These are phyloP conservation scores for Metopia argyrocephala DNA, from an alignment of 2,888 invertebrate species.

Conservation along the genomic window DNA sequence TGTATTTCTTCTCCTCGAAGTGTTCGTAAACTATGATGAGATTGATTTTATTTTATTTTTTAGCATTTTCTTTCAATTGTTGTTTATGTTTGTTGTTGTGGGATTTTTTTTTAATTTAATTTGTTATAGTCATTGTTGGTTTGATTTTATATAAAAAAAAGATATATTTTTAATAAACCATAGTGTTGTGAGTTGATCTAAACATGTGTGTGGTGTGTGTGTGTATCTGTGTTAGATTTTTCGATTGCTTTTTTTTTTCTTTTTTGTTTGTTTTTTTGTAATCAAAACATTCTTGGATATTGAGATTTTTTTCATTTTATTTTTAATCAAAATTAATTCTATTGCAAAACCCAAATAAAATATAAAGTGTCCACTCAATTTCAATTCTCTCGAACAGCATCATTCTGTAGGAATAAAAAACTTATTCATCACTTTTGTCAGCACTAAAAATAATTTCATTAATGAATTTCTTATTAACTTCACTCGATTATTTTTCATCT, in stretches of 20 bases:
- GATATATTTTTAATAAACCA: too few relatives aligned
- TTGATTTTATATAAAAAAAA: too few relatives aligned
- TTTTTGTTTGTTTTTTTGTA: conserved; percentile 12
- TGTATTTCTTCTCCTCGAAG: conserved; percentile 63
- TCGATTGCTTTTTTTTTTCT: conserved; percentile 29
- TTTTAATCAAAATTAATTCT: too few relatives aligned
- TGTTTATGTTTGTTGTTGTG: conserved; percentile 8
- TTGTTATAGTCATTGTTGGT: too few relatives aligned
- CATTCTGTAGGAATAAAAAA: conserved; percentile 35
- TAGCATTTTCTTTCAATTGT: conserved; percentile 22
- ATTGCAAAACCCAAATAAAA: too few relatives aligned
- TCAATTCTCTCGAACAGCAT: too few relatives aligned
- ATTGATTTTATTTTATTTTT: conserved; percentile 33
- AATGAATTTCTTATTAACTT: conserved; percentile 58
- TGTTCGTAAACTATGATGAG: conserved; percentile 63
- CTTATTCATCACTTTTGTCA: conserved; percentile 16
- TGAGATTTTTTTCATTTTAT: too few relatives aligned
- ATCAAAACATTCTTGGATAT: conserved; percentile 41
- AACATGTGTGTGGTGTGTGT: not conserved
- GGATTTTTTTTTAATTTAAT: not conserved
- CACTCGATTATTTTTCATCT: conserved; percentile 62
- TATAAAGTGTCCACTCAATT: too few relatives aligned
- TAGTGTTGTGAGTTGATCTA: conserved; percentile 19
- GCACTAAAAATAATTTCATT: conserved; percentile 16
- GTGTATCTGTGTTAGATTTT: conserved; percentile 18